Conservation (phyloP, 2,113 vertebrate genomes). For the Tylochromis polylepis region DNA sequence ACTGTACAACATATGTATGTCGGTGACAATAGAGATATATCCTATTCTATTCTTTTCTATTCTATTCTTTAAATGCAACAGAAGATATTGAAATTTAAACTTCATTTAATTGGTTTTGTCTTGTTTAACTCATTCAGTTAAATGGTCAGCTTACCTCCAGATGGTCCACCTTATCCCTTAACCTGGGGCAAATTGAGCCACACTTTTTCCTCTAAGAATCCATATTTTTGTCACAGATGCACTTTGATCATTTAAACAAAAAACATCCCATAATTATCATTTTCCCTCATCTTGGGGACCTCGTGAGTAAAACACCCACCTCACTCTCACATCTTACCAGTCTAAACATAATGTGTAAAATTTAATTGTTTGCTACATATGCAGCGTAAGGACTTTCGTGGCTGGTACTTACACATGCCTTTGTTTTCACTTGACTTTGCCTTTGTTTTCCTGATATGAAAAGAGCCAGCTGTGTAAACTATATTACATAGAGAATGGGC, state of each 20-base stretch:
- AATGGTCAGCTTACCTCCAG: neutral
- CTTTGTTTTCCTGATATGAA: neutral
- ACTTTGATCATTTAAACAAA: neutral
- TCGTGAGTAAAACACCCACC: too few relatives aligned
- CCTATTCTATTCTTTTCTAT: neutral
- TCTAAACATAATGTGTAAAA: too few relatives aligned
- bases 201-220: neutral
- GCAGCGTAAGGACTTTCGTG: neutral
- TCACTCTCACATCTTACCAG: too few relatives aligned
- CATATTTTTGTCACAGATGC: neutral
- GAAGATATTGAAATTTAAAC: neutral
- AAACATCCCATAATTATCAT: neutral
- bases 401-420: neutral
- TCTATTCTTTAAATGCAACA: neutral
- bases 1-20: neutral
- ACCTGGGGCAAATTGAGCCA: neutral
- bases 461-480: neutral
- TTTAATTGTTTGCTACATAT: too few relatives aligned
- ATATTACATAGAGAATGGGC: neutral
- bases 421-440: neutral
- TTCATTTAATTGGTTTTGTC: neutral
- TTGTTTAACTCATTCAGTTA: neutral
- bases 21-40: neutral
- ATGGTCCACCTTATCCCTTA: neutral
- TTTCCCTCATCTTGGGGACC: neutral